phyloP scores from a whole-genome alignment of 23 tunicate species.

The Aplidium turbinatum region DNA sequence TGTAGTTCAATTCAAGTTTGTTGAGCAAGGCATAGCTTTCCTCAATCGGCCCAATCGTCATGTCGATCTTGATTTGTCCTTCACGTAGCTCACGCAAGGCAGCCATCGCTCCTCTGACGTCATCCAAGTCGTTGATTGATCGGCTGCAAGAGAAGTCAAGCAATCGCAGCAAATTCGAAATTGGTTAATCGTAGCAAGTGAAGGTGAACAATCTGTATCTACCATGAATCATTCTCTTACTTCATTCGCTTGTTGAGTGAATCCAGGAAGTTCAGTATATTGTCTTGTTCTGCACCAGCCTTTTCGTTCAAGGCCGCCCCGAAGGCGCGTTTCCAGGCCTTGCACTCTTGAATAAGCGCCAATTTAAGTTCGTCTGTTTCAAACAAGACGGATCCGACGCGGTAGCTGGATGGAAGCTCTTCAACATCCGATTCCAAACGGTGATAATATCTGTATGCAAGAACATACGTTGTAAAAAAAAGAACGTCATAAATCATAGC shows the following conservation, averaged over 20 bases:
- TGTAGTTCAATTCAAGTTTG: constrained; percentile 79
- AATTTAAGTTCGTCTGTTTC: constrained; percentile 85
- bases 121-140: constrained; percentile 89
- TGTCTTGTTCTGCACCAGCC: constrained; percentile 83
- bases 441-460: constrained; percentile 82
- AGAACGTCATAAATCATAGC: too few relatives aligned
- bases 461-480: too few relatives aligned
- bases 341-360: constrained; percentile 92
- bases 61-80: constrained; percentile 79
- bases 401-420: constrained; percentile 80
- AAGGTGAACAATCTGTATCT: neutral
- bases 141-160: constrained; percentile 48
- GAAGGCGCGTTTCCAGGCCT: constrained; percentile 97
- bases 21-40: constrained; percentile 86
- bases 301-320: constrained; percentile 94
- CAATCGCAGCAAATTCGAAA: neutral
- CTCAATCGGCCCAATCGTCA: constrained; percentile 92
- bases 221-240: constrained; percentile 17
- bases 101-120: constrained; percentile 95
- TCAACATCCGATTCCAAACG: constrained; percentile 85
- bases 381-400: constrained; percentile 91
- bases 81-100: constrained; percentile 81
- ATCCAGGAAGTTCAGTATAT: constrained; percentile 91
- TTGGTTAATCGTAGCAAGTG: neutral
- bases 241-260: constrained; percentile 73